A percentile compares a stretch with the other conserved stretches of the same genome.
Evolutionary conservation across 1,140 invertebrate genomes (phyloP).

Genomic region (Euglossa dilemma): DNA sequence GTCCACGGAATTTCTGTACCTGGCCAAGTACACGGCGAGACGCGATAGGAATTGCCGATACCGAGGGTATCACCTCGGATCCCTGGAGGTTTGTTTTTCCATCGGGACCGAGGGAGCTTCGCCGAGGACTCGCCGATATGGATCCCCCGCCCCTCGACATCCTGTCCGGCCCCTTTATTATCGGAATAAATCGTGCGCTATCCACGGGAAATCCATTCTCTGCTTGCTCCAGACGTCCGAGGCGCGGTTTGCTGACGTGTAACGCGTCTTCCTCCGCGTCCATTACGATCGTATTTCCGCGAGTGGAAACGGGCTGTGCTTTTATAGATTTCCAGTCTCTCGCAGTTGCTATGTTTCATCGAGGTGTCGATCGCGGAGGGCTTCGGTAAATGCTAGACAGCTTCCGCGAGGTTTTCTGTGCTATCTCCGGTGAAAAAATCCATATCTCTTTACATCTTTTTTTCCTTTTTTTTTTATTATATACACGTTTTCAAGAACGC

Average conservation of each 20-base stretch:
- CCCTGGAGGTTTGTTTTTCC: constrained; percentile 11
- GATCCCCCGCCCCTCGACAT: not conserved
- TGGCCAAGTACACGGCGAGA: not conserved
- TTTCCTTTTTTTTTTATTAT: no score
- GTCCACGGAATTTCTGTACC: constrained; percentile 41
- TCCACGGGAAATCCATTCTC: not conserved
- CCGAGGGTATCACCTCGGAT: not conserved
- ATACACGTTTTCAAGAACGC: no score
- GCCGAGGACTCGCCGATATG: not conserved
- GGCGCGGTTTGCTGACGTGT: constrained; percentile 11
- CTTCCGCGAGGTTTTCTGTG: no score
- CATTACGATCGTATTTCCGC: not conserved
- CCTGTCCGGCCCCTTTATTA: not conserved
- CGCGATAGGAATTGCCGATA: constrained; percentile 26
- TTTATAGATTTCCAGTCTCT: constrained; percentile 5
- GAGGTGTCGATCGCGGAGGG: not conserved
- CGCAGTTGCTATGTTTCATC: not conserved
- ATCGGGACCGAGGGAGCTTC: not conserved
- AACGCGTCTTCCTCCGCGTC: not conserved
- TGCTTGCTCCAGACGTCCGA: no score
- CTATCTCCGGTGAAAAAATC: no score
- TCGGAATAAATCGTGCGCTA: not conserved
- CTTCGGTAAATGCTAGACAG: not conserved
- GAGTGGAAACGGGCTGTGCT: no score
- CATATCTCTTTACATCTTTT: no score